A percentile compares a stretch with the other conserved stretches of the same genome.
phyloP scores from a whole-genome alignment of 1,140 invertebrate genomes.

The Bombus difficillimus region DNA sequence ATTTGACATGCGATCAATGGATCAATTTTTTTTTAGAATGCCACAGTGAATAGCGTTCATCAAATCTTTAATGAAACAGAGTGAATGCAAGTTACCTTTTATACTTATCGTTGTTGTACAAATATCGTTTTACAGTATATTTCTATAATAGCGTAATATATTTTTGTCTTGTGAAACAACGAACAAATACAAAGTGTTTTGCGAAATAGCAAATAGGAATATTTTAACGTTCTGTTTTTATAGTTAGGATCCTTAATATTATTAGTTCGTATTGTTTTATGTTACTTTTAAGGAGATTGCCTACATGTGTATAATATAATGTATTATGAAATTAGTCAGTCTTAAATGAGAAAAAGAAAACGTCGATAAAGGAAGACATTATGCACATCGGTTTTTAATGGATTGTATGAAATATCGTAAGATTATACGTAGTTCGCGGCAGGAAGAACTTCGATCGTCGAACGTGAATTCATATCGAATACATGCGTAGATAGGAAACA shows the following conservation, averaged over 20 bases:
- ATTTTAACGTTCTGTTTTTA: neutral
- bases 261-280: neutral
- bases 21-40: neutral
- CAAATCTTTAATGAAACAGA: neutral
- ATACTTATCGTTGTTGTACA: slow-evolving; percentile 7
- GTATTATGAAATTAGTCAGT: neutral
- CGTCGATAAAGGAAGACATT: neutral
- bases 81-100: neutral
- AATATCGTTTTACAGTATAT: neutral
- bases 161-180: slow-evolving; percentile 6
- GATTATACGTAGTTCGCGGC: neutral
- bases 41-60: neutral
- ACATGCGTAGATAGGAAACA: slow-evolving; percentile 44
- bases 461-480: slow-evolving; percentile 39
- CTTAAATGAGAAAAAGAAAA: neutral
- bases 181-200: neutral
- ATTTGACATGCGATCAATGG: neutral
- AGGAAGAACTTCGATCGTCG: neutral
- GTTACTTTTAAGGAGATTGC: neutral
- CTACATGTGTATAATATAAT: slow-evolving; percentile 9
- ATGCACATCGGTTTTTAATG: neutral
- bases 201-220: neutral
- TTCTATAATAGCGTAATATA: neutral
- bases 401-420: slow-evolving; percentile 2
- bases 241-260: neutral